Evolutionary conservation across 1,140 invertebrate genomes (phyloP).

Genomic region (Listronotus bonariensis): DNA sequence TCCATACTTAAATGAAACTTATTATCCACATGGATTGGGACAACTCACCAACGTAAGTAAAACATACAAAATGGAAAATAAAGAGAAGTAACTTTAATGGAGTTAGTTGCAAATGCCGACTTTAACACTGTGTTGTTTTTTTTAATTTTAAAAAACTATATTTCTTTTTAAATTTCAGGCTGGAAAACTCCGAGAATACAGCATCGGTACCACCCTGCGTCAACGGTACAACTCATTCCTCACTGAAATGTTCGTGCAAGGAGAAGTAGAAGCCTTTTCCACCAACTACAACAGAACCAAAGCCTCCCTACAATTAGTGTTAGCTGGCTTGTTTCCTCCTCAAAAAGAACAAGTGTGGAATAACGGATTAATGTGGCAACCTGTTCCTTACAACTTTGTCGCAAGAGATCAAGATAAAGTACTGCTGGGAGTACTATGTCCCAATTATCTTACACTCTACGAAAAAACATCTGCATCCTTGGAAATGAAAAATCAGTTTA

Average conservation of each 20-base stretch:
- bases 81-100: not conserved
- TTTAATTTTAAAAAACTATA: not conserved
- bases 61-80: too few species aligned
- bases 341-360: constrained; percentile 71
- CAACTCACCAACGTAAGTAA: constrained; percentile 73
- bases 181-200: constrained; percentile 59
- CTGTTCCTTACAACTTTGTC: constrained; percentile 70
- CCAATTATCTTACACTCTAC: constrained; percentile 32
- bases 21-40: constrained; percentile 71
- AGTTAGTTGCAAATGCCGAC: not conserved
- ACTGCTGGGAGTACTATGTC: constrained; percentile 34
- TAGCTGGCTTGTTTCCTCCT: constrained; percentile 86
- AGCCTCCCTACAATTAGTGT: constrained; percentile 67
- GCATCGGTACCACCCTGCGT: constrained; percentile 65
- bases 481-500: constrained; percentile 23
- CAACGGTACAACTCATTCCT: constrained; percentile 66
- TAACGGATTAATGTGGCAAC: constrained; percentile 77
- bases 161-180: constrained; percentile 24
- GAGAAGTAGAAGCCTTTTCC: constrained; percentile 36
- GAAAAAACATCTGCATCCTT: constrained; percentile 6
- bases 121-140: not conserved
- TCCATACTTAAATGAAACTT: constrained; percentile 62
- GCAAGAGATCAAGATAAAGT: constrained; percentile 30
- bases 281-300: constrained; percentile 62
- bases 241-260: constrained; percentile 62